Percentiles rank a stretch among this genome's conserved stretches.
phyloP scores from a whole-genome alignment of 2,888 invertebrate species.

The Deilephila porcellus region DNA sequence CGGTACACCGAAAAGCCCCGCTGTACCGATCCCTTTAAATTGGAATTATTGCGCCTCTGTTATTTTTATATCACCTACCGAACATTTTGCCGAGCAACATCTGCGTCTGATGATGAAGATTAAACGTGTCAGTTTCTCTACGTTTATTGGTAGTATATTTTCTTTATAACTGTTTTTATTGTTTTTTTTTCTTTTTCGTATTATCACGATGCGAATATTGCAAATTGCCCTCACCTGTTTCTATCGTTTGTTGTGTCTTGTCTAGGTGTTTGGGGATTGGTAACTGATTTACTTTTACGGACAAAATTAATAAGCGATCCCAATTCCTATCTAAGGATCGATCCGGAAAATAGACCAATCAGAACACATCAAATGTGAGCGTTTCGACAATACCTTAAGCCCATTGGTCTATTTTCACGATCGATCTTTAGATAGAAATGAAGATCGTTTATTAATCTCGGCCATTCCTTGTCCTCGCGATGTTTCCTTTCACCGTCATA shows the following conservation, averaged over 20 bases:
- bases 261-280: no score
- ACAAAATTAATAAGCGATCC: no score
- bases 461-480: no score
- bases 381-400: no score
- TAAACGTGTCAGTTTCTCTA: slow-evolving; percentile 44
- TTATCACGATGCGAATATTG: slow-evolving; percentile 14
- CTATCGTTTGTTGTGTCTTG: background rate
- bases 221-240: slow-evolving; percentile 13
- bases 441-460: no score
- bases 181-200: slow-evolving; percentile 34
- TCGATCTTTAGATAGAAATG: no score
- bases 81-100: slow-evolving; percentile 47
- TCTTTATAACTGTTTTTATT: slow-evolving; percentile 42
- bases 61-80: slow-evolving; percentile 64
- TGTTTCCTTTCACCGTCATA: no score
- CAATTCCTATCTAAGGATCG: no score
- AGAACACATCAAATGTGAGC: no score
- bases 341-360: no score
- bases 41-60: slow-evolving; percentile 29
- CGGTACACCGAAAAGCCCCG: background rate
- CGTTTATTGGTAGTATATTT: slow-evolving; percentile 46
- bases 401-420: no score
- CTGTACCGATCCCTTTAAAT: slow-evolving; percentile 25
- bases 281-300: no score
- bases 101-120: slow-evolving; percentile 45